Evolutionary conservation across 2,888 invertebrate species (phyloP), one percentile per base, ranked within the genome.

Genomic region (Gnatocerus cornutus): DNA sequence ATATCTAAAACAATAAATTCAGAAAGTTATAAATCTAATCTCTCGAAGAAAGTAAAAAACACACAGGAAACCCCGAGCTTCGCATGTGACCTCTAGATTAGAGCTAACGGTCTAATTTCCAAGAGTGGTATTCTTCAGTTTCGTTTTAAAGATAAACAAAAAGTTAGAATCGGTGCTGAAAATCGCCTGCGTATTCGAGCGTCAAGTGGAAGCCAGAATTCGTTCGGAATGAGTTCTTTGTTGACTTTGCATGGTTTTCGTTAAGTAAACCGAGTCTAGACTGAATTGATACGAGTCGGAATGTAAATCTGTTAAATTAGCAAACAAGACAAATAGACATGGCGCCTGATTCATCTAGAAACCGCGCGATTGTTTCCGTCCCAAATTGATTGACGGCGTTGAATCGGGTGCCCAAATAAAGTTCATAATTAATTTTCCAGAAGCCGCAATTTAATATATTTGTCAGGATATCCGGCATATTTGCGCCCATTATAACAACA

Each of bases 231-330:
- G 69, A 74, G 71, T 72, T 71, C 69, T 68, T 52, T 74, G 68
- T 72, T 73, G 73, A 73, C 73, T 73, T 71, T 71, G 66, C 53
- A 69, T 71, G 73, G 66, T 72, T 71, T 69, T 69, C 59, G 61
- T 50, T 62, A 69, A 73, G 73, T 53, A 72, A 71, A 72, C 71
- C 21, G 62, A 48, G 69, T 69, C 65, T 69, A 69, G 66, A 66
- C 69, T 21, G 70, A 69, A 77, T 75, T 75, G 76, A 76, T 77
- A 77, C 74, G 65, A 71, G 68, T 66, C 70, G 73, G 71, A 77
- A 77, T 75, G 76, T 75, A 77, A 77, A 77, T 73, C 75, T 73
- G 74, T 74, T 73, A 75, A 77, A 77, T 77, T 77, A 77, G 74
- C 75, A 76, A 76, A 75, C 74, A 76, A 72, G 76, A 68, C 76